Evolutionary conservation across 1,140 invertebrate genomes (phyloP).

Genomic region (Diorhabda carinulata): DNA sequence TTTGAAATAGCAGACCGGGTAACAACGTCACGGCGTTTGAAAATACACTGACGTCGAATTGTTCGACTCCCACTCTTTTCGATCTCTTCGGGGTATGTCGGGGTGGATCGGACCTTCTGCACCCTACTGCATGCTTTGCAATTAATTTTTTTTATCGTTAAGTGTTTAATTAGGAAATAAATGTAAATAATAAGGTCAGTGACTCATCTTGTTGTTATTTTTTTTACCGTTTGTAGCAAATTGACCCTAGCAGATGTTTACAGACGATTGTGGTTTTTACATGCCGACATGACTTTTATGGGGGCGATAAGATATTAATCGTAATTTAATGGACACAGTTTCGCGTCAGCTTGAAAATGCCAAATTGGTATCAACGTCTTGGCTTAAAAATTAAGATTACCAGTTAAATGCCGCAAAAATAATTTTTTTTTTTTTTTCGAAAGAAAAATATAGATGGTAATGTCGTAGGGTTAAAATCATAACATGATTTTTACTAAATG

Average conservation of each 20-base stretch:
- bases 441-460: no score
- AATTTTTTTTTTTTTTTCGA: no score
- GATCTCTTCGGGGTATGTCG: slow-evolving; percentile 30
- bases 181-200: slow-evolving; percentile 41
- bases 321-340: no score
- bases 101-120: slow-evolving; percentile 33
- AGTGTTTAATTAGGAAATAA: slow-evolving; percentile 43
- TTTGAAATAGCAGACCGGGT: slow-evolving; percentile 9
- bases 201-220: slow-evolving; percentile 34
- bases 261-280: slow-evolving; percentile 12
- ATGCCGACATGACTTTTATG: background rate
- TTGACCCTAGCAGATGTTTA: background rate
- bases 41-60: slow-evolving; percentile 35
- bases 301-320: no score
- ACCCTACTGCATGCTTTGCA: slow-evolving; percentile 45
- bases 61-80: slow-evolving; percentile 34
- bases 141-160: slow-evolving; percentile 48
- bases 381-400: no score
- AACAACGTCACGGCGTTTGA: slow-evolving; percentile 37
- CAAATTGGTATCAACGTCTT: no score
- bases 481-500: no score
- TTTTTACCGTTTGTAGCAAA: background rate
- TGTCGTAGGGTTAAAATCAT: no score
- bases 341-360: no score
- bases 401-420: no score